These are phyloP conservation scores for Lissonota sp. DNA, from an alignment of 2,888 invertebrate genomes.

Conservation along the genomic window DNA sequence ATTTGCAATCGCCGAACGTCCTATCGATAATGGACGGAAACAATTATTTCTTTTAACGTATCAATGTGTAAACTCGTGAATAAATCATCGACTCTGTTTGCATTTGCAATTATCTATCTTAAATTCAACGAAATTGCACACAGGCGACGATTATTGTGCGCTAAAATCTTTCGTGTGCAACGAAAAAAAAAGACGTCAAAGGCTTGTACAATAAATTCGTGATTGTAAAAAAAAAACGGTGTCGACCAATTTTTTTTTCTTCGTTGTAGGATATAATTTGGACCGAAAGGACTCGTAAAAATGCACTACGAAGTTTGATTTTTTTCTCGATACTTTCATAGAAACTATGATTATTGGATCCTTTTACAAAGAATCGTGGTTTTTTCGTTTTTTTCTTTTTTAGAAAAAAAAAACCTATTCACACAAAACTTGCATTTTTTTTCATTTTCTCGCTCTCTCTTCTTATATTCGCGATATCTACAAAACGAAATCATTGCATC, in stretches of 20 bases:
- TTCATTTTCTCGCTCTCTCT: conserved; percentile 66
- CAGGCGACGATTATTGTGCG: no score
- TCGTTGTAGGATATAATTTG: conserved; percentile 24
- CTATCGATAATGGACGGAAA: no score
- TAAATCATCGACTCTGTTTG: no score
- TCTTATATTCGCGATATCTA: conserved; percentile 80
- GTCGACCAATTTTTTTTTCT: conserved; percentile 8
- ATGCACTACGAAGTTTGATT: conserved; percentile 53
- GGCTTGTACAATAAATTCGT: no score
- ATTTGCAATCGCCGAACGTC: no score
- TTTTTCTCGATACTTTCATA: conserved; percentile 77
- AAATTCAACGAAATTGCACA: no score
- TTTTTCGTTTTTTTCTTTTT: conserved; percentile 71
- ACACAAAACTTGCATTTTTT: conserved; percentile 83
- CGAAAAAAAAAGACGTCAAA: no score
- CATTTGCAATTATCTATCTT: no score
- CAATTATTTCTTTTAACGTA: no score
- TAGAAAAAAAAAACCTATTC: conserved; percentile 83
- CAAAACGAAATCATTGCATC: conserved; percentile 83
- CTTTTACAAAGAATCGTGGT: conserved; percentile 84
- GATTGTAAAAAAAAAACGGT: conserved; percentile 13
- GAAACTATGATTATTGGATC: conserved; percentile 85
- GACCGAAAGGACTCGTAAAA: conserved; percentile 54
- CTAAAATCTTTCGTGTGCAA: no score
- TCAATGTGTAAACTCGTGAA: no score